Evolutionary conservation across 2,797 vertebrate species (phyloP).

Genomic region (Tarsius wallacei): DNA sequence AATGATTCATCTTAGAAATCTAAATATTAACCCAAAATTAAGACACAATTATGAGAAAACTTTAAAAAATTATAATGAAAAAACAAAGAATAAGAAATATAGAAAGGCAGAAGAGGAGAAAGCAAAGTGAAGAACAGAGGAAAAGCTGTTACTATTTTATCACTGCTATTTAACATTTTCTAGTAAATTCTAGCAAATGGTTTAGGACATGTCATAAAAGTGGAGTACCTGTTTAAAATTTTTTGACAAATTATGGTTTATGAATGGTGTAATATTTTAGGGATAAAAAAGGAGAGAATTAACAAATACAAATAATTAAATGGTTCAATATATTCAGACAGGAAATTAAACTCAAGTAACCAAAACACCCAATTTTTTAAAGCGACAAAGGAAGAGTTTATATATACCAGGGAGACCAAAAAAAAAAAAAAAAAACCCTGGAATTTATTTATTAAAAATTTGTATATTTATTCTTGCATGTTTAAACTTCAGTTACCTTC

Average conservation of each 20-base stretch:
- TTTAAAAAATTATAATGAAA: background rate
- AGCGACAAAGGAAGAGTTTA: background rate
- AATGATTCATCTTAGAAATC: background rate
- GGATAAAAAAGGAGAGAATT: background rate
- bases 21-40: background rate
- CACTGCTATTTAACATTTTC: background rate
- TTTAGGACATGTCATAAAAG: background rate
- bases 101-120: background rate
- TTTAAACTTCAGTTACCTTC: no score
- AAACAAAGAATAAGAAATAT: background rate
- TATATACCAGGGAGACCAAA: background rate
- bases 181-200: background rate
- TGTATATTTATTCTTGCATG: no score
- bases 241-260: background rate
- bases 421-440: no score
- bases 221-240: background rate
- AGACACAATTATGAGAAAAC: background rate
- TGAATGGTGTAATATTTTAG: background rate
- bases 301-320: background rate
- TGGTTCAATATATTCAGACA: background rate
- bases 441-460: no score
- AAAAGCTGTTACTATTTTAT: background rate
- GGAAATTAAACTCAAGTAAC: background rate
- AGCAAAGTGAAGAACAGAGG: background rate
- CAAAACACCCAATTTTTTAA: background rate